Conservation (phyloP, 2,797 vertebrate genomes). For the Myiotriccus ornatus region DNA sequence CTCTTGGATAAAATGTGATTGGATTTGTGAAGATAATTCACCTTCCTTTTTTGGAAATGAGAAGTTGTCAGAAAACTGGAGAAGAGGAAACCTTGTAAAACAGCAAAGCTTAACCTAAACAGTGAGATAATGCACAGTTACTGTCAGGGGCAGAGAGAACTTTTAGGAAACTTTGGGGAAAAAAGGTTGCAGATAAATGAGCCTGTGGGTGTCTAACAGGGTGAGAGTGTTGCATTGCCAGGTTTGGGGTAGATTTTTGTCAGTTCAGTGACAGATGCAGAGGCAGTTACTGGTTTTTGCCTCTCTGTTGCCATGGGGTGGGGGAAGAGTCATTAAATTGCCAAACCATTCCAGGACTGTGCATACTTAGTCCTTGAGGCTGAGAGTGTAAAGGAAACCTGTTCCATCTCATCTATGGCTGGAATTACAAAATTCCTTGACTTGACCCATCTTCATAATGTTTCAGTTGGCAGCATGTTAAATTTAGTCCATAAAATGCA, state of each 20-base stretch:
- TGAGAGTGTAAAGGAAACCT: not conserved
- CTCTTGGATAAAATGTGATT: not conserved
- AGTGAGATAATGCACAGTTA: not conserved
- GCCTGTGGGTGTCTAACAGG: not conserved
- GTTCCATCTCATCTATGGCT: not conserved
- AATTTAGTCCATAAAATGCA: rapidly evolving
- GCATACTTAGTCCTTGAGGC: not conserved
- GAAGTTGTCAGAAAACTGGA: not conserved
- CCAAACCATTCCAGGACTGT: not conserved
- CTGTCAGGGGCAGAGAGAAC: too few species aligned
- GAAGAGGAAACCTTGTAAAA: not conserved
- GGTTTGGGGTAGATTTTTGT: not conserved
- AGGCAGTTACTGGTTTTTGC: not conserved
- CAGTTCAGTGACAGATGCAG: not conserved
- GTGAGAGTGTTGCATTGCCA: not conserved
- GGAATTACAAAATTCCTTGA: not conserved
- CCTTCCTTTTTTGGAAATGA: not conserved
- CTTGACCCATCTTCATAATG: rapidly evolving
- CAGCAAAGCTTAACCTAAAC: not conserved
- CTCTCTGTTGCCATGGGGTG: not conserved
- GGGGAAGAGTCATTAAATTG: not conserved
- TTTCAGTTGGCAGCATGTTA: rapidly evolving
- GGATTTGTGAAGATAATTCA: not conserved
- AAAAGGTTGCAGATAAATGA: not conserved
- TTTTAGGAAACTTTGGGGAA: not conserved